Percentiles rank a stretch among this genome's conserved stretches.
Evolutionary conservation across 2,797 vertebrate genomes (phyloP).

Genomic region (Melopsittacus undulatus): DNA sequence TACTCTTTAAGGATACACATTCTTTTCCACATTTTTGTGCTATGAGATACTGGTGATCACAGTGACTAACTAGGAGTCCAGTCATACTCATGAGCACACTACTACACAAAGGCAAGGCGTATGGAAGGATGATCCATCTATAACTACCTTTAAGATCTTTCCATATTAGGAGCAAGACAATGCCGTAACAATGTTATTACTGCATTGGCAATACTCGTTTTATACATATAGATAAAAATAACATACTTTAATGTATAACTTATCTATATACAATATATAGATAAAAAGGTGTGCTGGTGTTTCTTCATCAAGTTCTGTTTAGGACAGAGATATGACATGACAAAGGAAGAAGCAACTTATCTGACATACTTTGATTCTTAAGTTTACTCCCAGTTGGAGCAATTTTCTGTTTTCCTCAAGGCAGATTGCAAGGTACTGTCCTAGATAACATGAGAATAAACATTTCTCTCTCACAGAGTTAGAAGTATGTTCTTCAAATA

Average conservation of each 20-base stretch:
- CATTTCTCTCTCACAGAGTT: background rate
- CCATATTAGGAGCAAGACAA: background rate
- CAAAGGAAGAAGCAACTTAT: background rate
- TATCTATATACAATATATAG: background rate
- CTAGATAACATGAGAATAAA: background rate
- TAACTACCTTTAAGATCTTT: background rate
- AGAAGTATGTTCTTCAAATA: background rate
- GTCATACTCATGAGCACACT: background rate
- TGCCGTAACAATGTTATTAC: background rate
- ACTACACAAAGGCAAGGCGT: background rate
- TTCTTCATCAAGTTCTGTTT: background rate
- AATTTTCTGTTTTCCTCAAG: background rate
- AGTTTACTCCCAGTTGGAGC: background rate
- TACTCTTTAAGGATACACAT: background rate
- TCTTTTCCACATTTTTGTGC: background rate
- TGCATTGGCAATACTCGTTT: accelerated
- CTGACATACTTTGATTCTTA: background rate
- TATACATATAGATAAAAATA: background rate
- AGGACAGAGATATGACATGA: background rate
- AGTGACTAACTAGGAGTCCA: background rate
- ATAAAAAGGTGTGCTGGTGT: background rate
- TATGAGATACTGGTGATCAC: background rate
- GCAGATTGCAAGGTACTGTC: background rate
- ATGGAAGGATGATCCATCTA: background rate
- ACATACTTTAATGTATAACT: background rate